Percentiles rank a stretch among this genome's conserved stretches.
Evolutionary conservation across 2,888 invertebrate species (phyloP).

Genomic region (Peribatodes rhomboidaria): DNA sequence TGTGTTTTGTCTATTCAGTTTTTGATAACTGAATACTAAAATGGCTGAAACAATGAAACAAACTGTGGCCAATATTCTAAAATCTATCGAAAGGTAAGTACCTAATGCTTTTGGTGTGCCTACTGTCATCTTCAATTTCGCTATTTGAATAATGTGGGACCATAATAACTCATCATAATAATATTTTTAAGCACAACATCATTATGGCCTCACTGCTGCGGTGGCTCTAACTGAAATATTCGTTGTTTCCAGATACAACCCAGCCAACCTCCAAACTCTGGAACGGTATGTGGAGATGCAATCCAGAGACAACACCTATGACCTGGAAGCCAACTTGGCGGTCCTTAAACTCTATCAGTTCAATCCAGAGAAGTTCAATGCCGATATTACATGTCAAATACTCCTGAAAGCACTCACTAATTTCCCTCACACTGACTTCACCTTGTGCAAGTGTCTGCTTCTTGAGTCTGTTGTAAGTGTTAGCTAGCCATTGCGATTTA

Average conservation of each 20-base stretch:
- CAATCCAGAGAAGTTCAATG: constrained; percentile 94
- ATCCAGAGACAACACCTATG: constrained; percentile 96
- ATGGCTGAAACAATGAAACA: constrained; percentile 95
- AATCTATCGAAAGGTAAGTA: constrained; percentile 95
- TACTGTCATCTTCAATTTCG: neutral
- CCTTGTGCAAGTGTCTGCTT: constrained; percentile 98
- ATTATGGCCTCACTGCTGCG: neutral
- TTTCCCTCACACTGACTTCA: constrained; percentile 98
- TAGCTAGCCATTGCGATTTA: neutral
- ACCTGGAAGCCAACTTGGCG: constrained; percentile 98
- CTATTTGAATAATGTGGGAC: neutral
- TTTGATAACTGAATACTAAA: constrained; percentile 7
- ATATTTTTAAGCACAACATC: neutral
- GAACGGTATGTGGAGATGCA: constrained; percentile 98
- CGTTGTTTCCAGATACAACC: constrained; percentile 93
- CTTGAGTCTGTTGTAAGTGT: constrained; percentile 87
- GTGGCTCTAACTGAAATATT: neutral
- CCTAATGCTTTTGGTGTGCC: neutral
- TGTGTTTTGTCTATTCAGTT: neutral
- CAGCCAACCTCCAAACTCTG: constrained; percentile 95
- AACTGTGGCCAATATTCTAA: constrained; percentile 94
- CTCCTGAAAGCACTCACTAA: constrained; percentile 98
- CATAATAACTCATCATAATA: neutral
- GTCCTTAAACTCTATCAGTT: constrained; percentile 99
- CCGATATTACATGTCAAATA: constrained; percentile 95